These are phyloP conservation scores for Myrmophylax atrothorax DNA, from an alignment of 2,113 vertebrate genomes.

Conservation along the genomic window DNA sequence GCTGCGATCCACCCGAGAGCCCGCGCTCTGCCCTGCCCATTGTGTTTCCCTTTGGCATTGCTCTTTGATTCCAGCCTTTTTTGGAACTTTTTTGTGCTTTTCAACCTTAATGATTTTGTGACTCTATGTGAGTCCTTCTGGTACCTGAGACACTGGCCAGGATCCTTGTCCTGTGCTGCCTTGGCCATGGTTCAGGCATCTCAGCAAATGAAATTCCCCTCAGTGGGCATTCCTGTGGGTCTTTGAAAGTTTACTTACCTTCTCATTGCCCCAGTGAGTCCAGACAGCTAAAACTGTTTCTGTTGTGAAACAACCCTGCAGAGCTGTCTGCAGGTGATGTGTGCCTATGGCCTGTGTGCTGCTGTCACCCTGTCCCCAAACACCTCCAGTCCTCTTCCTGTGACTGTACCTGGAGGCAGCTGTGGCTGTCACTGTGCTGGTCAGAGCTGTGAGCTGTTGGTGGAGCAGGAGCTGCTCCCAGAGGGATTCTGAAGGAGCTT, in stretches of 20 bases:
- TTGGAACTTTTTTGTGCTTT: neutral
- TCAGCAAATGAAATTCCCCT: neutral
- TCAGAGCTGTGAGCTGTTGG: neutral
- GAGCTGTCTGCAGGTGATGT: neutral
- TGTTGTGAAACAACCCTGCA: neutral
- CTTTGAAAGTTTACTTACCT: neutral
- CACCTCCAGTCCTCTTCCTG: accelerated
- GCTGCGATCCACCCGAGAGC: accelerated
- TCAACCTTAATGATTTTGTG: neutral
- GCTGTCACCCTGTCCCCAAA: neutral
- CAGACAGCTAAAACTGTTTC: neutral
- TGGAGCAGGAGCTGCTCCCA: neutral
- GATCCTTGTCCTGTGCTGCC: neutral
- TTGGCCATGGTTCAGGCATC: neutral
- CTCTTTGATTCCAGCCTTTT: neutral
- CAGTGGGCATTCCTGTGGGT: neutral
- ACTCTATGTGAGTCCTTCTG: neutral
- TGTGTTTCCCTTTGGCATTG: neutral
- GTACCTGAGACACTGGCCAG: neutral
- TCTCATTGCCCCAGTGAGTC: neutral
- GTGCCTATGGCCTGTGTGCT: accelerated
- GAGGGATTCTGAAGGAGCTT: neutral
- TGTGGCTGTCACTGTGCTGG: neutral
- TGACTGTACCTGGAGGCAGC: neutral
- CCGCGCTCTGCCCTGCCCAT: neutral